Evolutionary conservation across 2,113 vertebrate species (phyloP).

Genomic region (Zeus faber): DNA sequence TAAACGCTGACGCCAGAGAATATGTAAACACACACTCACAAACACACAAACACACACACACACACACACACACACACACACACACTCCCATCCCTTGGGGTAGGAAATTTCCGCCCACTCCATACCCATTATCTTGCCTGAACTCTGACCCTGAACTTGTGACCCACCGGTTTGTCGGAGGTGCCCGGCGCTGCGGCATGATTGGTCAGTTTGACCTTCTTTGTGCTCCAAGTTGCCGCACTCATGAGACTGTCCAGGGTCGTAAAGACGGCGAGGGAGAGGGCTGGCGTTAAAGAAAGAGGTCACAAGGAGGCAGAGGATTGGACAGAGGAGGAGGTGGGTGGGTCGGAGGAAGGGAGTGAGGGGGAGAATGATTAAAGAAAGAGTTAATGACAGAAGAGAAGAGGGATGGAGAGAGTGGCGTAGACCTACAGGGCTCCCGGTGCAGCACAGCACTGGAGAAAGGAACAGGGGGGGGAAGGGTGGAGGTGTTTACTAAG

Average conservation of each 20-base stretch:
- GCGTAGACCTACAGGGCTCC: too few relatives aligned
- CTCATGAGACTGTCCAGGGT: conserved; percentile 34
- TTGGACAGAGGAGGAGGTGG: neutral
- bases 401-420: too few relatives aligned
- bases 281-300: neutral
- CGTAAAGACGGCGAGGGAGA: too few relatives aligned
- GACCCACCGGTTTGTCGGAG: conserved; percentile 57
- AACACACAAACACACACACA: conserved; percentile 26
- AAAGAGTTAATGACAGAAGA: too few relatives aligned
- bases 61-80: conserved; percentile 6
- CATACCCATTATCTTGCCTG: conserved; percentile 65
- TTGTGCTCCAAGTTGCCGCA: conserved; percentile 45
- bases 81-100: conserved; percentile 49
- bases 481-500: too few relatives aligned
- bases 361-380: neutral
- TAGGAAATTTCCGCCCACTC: conserved; percentile 66
- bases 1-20: conserved; percentile 67
- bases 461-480: too few relatives aligned
- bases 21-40: conserved; percentile 53
- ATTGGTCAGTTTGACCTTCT: conserved; percentile 50
- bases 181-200: conserved; percentile 22
- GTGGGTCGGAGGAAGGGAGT: neutral
- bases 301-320: neutral
- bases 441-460: too few relatives aligned
- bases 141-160: conserved; percentile 60